phyloP scores from a whole-genome alignment of 2,113 vertebrate species.

The Sylvietta virens region DNA sequence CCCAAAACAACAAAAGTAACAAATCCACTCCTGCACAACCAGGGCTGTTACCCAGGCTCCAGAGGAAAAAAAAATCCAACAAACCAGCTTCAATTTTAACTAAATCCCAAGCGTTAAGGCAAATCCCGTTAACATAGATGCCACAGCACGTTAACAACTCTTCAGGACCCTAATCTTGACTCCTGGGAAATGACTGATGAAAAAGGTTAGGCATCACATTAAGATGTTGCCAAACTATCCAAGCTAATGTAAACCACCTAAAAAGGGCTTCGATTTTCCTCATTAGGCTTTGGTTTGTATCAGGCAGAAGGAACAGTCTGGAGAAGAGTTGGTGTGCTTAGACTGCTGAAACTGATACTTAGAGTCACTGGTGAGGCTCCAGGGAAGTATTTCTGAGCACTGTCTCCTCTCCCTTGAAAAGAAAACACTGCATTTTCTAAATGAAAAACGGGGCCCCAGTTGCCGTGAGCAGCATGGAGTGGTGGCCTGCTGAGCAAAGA shows the following conservation, averaged over 20 bases:
- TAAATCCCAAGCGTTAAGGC: not conserved
- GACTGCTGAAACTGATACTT: not conserved
- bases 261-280: not conserved
- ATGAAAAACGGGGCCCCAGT: not conserved
- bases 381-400: not conserved
- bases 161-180: not conserved
- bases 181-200: not conserved
- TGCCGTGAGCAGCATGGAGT: not conserved
- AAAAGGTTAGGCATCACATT: not conserved
- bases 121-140: not conserved
- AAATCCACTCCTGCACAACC: not conserved
- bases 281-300: not conserved
- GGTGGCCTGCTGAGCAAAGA: not conserved
- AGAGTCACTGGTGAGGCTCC: not conserved
- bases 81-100: not conserved
- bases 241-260: not conserved
- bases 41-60: not conserved
- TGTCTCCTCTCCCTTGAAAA: not conserved
- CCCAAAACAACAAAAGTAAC: not conserved
- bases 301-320: not conserved
- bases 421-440: not conserved
- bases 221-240: not conserved
- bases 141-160: not conserved
- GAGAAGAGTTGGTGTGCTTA: not conserved
- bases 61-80: not conserved